Evolutionary conservation across 1,140 invertebrate species (phyloP).

Genomic region (Aphelinus atriplicis): DNA sequence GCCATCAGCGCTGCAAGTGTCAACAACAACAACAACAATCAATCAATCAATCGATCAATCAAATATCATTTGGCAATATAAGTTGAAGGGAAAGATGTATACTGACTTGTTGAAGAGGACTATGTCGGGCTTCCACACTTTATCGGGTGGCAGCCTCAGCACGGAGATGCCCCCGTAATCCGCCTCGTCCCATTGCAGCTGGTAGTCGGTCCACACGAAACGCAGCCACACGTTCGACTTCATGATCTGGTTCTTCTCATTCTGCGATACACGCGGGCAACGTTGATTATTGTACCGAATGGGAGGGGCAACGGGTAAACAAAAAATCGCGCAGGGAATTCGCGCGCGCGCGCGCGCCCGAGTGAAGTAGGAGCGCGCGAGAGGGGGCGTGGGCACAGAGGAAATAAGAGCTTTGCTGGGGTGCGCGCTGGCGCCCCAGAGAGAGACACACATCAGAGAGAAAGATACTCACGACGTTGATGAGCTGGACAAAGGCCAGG

Average conservation of each 20-base stretch:
- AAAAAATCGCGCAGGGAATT: neutral
- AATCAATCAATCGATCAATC: neutral
- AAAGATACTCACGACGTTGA: slow-evolving; percentile 88
- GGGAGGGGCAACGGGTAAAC: neutral
- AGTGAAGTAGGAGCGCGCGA: neutral
- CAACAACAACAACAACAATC: no score
- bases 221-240: slow-evolving; percentile 98
- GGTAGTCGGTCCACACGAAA: slow-evolving; percentile 98
- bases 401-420: neutral
- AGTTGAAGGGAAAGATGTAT: neutral
- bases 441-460: slow-evolving; percentile 23
- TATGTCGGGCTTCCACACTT: slow-evolving; percentile 99
- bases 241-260: slow-evolving; percentile 99
- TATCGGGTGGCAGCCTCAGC: slow-evolving; percentile 94
- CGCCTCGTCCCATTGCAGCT: slow-evolving; percentile 96
- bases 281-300: no score
- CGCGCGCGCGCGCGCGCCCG: neutral
- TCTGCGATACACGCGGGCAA: slow-evolving; percentile 72
- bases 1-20: slow-evolving; percentile 83
- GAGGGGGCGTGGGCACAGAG: neutral
- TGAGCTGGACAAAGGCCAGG: slow-evolving; percentile 97
- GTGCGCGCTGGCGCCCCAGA: neutral
- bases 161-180: slow-evolving; percentile 98
- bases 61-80: neutral
- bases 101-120: slow-evolving; percentile 99